phyloP scores from a whole-genome alignment of 2,888 invertebrate genomes.

The Hypolimnas misippus region DNA sequence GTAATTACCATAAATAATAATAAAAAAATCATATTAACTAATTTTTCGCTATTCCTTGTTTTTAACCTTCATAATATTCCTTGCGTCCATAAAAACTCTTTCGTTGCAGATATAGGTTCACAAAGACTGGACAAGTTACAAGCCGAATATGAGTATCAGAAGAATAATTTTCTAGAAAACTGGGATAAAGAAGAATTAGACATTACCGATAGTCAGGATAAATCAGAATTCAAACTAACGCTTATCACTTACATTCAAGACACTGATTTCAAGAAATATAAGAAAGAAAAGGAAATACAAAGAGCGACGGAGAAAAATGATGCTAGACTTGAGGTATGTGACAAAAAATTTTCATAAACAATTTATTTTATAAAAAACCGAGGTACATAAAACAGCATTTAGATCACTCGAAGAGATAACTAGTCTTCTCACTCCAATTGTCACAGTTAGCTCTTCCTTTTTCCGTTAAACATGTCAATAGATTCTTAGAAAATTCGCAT shows the following conservation, averaged over 20 bases:
- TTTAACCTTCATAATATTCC: no score
- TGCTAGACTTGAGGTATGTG: slow-evolving; percentile 70
- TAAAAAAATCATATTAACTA: background rate
- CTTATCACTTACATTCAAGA: slow-evolving; percentile 84
- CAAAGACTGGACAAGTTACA: slow-evolving; percentile 83
- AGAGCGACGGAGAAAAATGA: slow-evolving; percentile 72
- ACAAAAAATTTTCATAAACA: no score
- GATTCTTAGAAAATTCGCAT: slow-evolving; percentile 86
- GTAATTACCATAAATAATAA: slow-evolving; percentile 65
- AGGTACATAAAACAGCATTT: background rate
- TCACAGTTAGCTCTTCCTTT: slow-evolving; percentile 89
- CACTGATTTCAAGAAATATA: slow-evolving; percentile 63
- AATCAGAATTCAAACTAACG: slow-evolving; percentile 83
- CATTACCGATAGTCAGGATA: slow-evolving; percentile 77
- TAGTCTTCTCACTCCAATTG: slow-evolving; percentile 83
- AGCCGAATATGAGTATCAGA: slow-evolving; percentile 82
- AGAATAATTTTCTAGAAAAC: slow-evolving; percentile 77
- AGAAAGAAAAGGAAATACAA: slow-evolving; percentile 57
- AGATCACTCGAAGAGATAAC: slow-evolving; percentile 26
- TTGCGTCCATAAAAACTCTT: background rate
- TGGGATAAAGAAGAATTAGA: slow-evolving; percentile 83
- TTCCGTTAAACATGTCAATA: slow-evolving; percentile 87
- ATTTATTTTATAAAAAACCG: background rate
- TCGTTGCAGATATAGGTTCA: slow-evolving; percentile 78
- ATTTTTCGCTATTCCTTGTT: background rate